Percentiles rank a stretch among this genome's conserved stretches.
Evolutionary conservation across 2,888 invertebrate species (phyloP).

Genomic region (Poecilus cupreus): DNA sequence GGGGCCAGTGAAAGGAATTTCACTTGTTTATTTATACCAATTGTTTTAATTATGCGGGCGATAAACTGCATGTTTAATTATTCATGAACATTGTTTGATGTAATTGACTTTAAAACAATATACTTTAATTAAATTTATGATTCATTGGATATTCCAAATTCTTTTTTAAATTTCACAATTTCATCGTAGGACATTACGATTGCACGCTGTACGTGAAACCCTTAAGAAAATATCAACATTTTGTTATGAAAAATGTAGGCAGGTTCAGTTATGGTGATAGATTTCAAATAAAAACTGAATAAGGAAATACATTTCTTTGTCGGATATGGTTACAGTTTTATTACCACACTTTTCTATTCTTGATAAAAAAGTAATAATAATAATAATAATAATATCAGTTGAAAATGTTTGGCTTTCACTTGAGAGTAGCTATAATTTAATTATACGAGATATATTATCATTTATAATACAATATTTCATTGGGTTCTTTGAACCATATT

Average conservation of each 20-base stretch:
- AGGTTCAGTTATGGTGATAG: no score
- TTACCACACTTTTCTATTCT: constrained; percentile 1
- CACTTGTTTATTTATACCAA: constrained; percentile 30
- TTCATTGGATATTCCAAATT: background rate
- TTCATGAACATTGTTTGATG: background rate
- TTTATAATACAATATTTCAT: constrained; percentile 5
- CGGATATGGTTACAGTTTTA: background rate
- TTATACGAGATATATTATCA: constrained; percentile 24
- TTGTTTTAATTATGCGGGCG: constrained; percentile 19
- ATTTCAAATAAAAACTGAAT: background rate
- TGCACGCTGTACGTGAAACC: no score
- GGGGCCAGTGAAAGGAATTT: constrained; percentile 32
- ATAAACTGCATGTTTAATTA: constrained; percentile 16
- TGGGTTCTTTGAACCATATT: constrained; percentile 16
- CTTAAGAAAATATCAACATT: no score
- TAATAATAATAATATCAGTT: constrained; percentile 29
- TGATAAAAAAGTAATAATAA: background rate
- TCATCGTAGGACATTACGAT: no score
- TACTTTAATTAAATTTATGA: constrained; percentile 3
- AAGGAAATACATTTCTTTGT: background rate
- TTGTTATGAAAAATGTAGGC: no score
- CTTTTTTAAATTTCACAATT: no score
- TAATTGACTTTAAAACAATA: background rate
- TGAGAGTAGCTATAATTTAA: constrained; percentile 10
- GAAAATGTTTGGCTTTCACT: constrained; percentile 1